A percentile compares a stretch with the other conserved stretches of the same genome.
phyloP scores from a whole-genome alignment of 2,888 invertebrate species.

The Leucophenga montana region DNA sequence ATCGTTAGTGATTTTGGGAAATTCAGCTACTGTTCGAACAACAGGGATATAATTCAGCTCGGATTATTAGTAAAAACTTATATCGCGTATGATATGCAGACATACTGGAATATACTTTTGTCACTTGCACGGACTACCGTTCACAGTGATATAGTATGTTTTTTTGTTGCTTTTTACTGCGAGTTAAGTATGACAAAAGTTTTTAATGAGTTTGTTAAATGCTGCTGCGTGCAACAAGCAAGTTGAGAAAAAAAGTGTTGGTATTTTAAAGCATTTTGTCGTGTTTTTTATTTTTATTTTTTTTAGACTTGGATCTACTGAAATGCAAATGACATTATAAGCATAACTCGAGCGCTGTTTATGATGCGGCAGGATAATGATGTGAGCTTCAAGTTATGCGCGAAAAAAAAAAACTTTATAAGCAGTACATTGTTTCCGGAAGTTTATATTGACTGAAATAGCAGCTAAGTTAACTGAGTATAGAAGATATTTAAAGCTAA shows the following conservation, averaged over 20 bases:
- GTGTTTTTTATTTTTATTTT: background rate
- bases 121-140: background rate
- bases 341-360: conserved; percentile 11
- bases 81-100: too few relatives aligned
- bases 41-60: too few relatives aligned
- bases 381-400: background rate
- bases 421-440: too few relatives aligned
- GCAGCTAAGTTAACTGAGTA: too few relatives aligned
- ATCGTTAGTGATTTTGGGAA: too few relatives aligned
- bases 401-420: too few relatives aligned
- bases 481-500: too few relatives aligned
- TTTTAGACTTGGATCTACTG: background rate
- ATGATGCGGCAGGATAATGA: background rate
- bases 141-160: conserved; percentile 29
- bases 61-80: too few relatives aligned
- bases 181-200: conserved; percentile 47
- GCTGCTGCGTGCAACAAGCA: conserved; percentile 35
- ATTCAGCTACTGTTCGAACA: too few relatives aligned
- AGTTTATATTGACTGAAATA: too few relatives aligned
- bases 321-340: conserved; percentile 24
- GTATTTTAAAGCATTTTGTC: background rate
- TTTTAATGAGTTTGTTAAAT: conserved; percentile 69
- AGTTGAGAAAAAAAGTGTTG: conserved; percentile 8
- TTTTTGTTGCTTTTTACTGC: conserved; percentile 14
- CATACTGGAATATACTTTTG: too few relatives aligned